Evolutionary conservation across 2,888 invertebrate species (phyloP), one percentile per base, ranked within the genome.

Genomic region (Labia minor): DNA sequence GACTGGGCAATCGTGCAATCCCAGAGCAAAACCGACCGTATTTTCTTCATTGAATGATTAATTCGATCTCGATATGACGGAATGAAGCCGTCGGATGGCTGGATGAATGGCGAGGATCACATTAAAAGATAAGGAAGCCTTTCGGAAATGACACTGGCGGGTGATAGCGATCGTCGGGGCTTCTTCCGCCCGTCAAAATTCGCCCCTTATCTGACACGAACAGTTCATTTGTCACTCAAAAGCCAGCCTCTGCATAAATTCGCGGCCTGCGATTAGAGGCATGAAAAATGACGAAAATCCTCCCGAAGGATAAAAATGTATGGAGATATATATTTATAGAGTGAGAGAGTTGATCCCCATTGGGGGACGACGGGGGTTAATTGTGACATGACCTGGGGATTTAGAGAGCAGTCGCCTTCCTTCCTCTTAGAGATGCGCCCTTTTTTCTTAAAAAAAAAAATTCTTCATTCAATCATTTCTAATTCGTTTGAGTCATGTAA

Each of bases 181-280:
- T 49, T 14, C 49, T 49, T 49, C 49, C 49, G 14, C 49, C 49
- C 49, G 49, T 49, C 49, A 49, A 49, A 49, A n/a, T 49, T 49
- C 49, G 16, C n/a, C 49, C 49, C 49, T 49, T 49, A 49, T 49
- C 49, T 49, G 49, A 49, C 49, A 49, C 49, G 49, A 49, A 49
- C 49, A 49, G 49, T 49, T 49, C 49, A 49, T 49, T 49, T 49
- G 49, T 49, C 49, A 49, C 49, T 49, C 49, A 49, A 49, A 49
- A n/a, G n/a, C 49, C 16, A n/a, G 49, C 14, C 49, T 49, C n/a
- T 49, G 49, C 49, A 49, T 49, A 49, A 49, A 11, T n/a, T 49
- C 49, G 49, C 49, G 49, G n/a, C 16, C 49, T 49, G 26, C 26
- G 26, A 26, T 26, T 26, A 49, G 49, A 16, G 14, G 6, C 49